phyloP scores from a whole-genome alignment of 1,140 invertebrate species.

The Lasioglossum baleicum region DNA sequence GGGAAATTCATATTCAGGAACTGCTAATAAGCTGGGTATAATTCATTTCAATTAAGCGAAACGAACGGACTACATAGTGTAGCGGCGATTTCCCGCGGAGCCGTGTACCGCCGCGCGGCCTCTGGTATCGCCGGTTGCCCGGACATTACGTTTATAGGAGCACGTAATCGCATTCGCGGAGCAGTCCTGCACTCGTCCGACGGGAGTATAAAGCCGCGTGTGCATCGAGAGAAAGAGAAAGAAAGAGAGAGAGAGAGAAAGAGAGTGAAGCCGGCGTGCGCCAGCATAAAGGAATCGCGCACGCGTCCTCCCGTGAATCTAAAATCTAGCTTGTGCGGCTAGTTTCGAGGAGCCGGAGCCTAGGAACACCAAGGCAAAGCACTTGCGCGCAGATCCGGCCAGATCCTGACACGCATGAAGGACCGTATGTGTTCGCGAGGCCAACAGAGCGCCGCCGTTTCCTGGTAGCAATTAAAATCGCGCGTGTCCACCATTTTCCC shows the following conservation, averaged over 20 bases:
- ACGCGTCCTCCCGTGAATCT: slow-evolving; percentile 50
- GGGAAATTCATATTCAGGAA: too few species aligned
- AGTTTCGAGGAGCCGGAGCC: background rate
- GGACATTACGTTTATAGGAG: slow-evolving; percentile 52
- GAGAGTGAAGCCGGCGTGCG: slow-evolving; percentile 29
- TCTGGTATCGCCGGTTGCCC: background rate
- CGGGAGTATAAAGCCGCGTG: slow-evolving; percentile 51
- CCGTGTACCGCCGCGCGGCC: background rate
- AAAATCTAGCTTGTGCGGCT: slow-evolving; percentile 46
- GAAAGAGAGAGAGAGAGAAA: slow-evolving; percentile 15
- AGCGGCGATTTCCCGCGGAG: background rate
- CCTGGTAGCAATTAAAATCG: slow-evolving; percentile 57
- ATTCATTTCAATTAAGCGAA: background rate
- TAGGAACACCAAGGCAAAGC: slow-evolving; percentile 1
- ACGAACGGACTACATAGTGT: background rate
- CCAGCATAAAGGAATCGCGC: slow-evolving; percentile 52
- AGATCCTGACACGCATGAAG: slow-evolving; percentile 40
- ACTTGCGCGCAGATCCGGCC: slow-evolving; percentile 15
- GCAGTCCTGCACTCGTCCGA: slow-evolving; percentile 50
- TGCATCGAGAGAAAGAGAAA: background rate
- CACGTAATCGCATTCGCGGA: slow-evolving; percentile 60
- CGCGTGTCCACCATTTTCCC: slow-evolving; percentile 4
- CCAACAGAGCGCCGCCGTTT: slow-evolving; percentile 29
- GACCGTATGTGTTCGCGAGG: slow-evolving; percentile 23
- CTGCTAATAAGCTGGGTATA: background rate